Conservation (phyloP, 2,113 vertebrate species). For the Apodemus sylvaticus region DNA sequence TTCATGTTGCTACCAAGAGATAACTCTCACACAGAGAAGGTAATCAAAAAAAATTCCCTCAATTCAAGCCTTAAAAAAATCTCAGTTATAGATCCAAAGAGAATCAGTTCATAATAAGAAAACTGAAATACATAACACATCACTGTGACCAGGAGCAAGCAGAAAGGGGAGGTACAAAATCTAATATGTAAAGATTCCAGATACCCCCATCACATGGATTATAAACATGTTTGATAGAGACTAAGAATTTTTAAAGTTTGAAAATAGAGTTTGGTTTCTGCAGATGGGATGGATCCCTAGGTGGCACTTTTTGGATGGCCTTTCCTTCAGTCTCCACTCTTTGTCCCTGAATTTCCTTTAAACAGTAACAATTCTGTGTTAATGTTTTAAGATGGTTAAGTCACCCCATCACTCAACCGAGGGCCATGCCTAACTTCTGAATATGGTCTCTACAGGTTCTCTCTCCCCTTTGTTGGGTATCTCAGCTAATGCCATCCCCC, state of each 20-base stretch:
- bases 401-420: no score
- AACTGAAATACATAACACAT: background rate
- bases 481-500: no score
- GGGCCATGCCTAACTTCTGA: no score
- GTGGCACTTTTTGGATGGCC: no score
- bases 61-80: no score
- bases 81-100: background rate
- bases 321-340: no score
- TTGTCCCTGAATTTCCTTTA: no score
- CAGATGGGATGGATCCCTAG: no score
- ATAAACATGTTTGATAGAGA: background rate
- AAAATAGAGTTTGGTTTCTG: background rate
- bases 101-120: background rate
- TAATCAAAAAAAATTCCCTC: background rate
- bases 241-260: background rate
- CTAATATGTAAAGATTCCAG: background rate
- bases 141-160: background rate
- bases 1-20: background rate
- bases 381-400: no score
- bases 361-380: no score
- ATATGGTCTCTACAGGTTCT: no score
- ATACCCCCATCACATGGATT: background rate
- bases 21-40: background rate
- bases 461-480: no score
- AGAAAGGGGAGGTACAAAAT: background rate